These are phyloP conservation scores for Drosophila anomalata DNA, from an alignment of 2,888 invertebrate species.

Conservation along the genomic window DNA sequence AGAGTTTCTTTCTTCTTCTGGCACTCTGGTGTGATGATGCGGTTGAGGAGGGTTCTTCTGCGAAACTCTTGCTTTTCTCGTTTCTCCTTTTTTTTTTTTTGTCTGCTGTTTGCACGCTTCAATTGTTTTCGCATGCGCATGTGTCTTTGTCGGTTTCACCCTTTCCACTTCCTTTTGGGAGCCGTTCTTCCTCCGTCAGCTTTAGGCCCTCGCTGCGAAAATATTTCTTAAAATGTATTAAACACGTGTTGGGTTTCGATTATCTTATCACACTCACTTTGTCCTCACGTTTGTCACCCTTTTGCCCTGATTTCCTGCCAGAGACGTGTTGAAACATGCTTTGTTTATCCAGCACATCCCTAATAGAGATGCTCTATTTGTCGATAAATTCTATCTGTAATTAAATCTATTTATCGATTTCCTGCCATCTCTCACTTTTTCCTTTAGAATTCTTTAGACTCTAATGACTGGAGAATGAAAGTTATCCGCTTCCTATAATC, in stretches of 20 bases:
- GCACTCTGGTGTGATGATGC: slow-evolving; percentile 38
- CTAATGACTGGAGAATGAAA: slow-evolving; percentile 25
- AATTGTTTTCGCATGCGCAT: slow-evolving; percentile 76
- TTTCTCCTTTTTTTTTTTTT: slow-evolving; percentile 24
- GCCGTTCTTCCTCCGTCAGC: background rate
- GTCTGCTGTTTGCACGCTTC: slow-evolving; percentile 69
- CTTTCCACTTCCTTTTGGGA: slow-evolving; percentile 27
- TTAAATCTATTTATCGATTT: too few species aligned
- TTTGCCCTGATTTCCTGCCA: background rate
- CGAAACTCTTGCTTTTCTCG: slow-evolving; percentile 71
- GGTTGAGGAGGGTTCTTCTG: slow-evolving; percentile 53
- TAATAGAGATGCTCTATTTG: too few species aligned
- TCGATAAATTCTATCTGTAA: too few species aligned
- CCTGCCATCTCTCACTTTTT: background rate
- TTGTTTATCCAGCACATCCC: too few species aligned
- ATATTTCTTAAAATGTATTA: slow-evolving; percentile 1
- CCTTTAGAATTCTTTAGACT: slow-evolving; percentile 5
- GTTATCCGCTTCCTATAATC: slow-evolving; percentile 43
- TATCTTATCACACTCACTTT: slow-evolving; percentile 9
- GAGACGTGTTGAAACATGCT: too few species aligned
- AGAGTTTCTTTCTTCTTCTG: slow-evolving; percentile 46
- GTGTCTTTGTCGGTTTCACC: slow-evolving; percentile 55
- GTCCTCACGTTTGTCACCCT: slow-evolving; percentile 10
- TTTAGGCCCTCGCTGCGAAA: background rate
- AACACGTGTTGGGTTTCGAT: slow-evolving; percentile 7